These are phyloP conservation scores for Pelecanoides urinatrix DNA, from an alignment of 2,113 vertebrate species.

Conservation along the genomic window DNA sequence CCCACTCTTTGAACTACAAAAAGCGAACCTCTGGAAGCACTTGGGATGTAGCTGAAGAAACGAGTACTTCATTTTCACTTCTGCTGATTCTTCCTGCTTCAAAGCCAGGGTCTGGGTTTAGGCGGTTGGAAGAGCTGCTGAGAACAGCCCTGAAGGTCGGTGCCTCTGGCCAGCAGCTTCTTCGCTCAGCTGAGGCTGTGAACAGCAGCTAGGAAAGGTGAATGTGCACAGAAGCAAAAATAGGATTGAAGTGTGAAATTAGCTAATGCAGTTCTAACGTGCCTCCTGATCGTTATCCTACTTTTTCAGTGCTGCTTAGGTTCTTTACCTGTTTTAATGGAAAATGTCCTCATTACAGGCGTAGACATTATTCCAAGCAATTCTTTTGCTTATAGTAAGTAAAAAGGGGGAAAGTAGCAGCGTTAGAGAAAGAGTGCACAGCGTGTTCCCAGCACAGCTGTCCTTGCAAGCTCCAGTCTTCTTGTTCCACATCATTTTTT, in stretches of 20 bases:
- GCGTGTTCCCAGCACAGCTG: not conserved
- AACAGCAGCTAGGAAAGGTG: not conserved
- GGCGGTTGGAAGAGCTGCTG: not conserved
- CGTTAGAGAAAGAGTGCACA: not conserved
- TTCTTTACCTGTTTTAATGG: not conserved
- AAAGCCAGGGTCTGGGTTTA: not conserved
- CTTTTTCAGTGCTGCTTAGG: not conserved
- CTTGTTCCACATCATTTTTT: not conserved
- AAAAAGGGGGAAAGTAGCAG: not conserved
- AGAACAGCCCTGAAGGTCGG: not conserved
- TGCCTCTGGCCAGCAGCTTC: not conserved
- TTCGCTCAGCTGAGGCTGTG: not conserved
- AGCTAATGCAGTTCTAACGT: not conserved
- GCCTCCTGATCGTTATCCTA: not conserved
- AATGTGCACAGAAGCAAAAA: not conserved
- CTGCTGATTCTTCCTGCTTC: slow-evolving; percentile 14
- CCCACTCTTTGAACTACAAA: not conserved
- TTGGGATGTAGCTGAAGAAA: not conserved
- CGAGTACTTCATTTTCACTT: slow-evolving; percentile 27
- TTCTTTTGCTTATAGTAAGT: not conserved
- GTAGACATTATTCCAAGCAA: not conserved
- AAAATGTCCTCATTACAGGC: not conserved
- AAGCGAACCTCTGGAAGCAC: not conserved
- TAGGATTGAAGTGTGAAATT: not conserved
- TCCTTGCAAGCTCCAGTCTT: not conserved